Conservation (phyloP, 2,113 vertebrate species). For the Ophiodon elongatus region DNA sequence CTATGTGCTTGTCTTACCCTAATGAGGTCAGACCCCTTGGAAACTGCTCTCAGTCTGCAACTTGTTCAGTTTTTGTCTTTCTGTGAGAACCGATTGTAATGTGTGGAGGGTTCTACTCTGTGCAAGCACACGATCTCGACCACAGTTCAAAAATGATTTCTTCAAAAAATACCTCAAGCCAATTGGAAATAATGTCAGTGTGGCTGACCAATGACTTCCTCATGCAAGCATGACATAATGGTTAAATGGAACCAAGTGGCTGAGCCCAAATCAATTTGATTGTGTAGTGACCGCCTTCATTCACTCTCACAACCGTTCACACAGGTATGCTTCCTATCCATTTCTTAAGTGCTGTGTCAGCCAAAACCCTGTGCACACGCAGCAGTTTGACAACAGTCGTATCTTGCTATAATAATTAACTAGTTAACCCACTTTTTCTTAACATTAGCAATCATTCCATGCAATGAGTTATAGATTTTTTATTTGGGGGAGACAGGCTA, state of each 20-base stretch:
- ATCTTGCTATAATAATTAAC: too few species aligned
- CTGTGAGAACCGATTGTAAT: neutral
- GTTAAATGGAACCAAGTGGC: neutral
- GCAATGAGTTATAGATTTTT: too few species aligned
- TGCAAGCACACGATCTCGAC: neutral
- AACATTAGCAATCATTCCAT: too few species aligned
- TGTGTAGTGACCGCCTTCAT: neutral
- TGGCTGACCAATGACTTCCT: neutral
- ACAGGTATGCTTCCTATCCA: too few species aligned
- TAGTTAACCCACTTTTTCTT: too few species aligned
- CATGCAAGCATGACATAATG: neutral
- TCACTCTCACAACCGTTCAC: neutral
- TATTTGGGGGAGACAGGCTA: too few species aligned
- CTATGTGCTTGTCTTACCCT: neutral
- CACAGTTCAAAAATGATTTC: neutral
- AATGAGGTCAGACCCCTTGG: neutral
- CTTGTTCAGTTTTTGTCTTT: neutral
- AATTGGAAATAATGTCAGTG: neutral
- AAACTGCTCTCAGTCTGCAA: neutral
- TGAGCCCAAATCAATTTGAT: neutral
- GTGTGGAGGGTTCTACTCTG: neutral
- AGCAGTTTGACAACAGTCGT: neutral
- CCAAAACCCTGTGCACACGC: neutral
- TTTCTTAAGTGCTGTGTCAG: neutral
- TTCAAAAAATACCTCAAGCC: neutral